Evolutionary conservation across 2,888 invertebrate genomes (phyloP), one percentile per base, ranked within the genome.

Genomic region (Mantis religiosa): DNA sequence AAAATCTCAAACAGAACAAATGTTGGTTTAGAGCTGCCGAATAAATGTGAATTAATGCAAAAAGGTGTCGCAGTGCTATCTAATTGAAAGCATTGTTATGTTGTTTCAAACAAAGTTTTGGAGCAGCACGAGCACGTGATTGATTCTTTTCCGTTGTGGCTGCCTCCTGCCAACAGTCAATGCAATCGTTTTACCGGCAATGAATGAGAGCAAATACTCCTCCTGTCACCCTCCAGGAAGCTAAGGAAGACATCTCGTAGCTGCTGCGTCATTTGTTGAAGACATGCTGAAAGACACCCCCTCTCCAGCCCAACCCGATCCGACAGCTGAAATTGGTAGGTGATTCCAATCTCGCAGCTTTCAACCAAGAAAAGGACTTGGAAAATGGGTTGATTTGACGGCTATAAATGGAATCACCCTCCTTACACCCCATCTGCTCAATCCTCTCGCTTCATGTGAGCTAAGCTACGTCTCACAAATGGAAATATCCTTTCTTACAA

Each of bases 341-440:
- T 90, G 90, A 90, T 90, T 90, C 90, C 90, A 90, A 90, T 90
- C 90, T 90, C 89, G 85, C 87, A 87, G 88, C 89, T 89, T 90
- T 90, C 89, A 90, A 87, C 85, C 88, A 81, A 89, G 85, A 88
- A 90, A 90, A 89, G 89, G 89, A 89, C 89, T 85, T 88, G 86
- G 88, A 90, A 90, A 90, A 90, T 89, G 89, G 90, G 89, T 90
- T 90, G 90, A 90, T 90, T 89, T 90, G 90, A 89, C 90, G 90
- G 88, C 90, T 90, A 90, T 90, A 90, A 89, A 90, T 89, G 88
- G 90, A 90, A 90, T 89, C 89, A 89, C 71, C 12, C 6, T 30
- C 83, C 84, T 34, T 34, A 71, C 54, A 71, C 54, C 6, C 54
- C 54, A 71, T 71, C 54, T 15, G 20, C 54, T 71, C 6, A 15